Evolutionary conservation across 2,113 vertebrate genomes (phyloP).

Genomic region (Corythornis cristatus): DNA sequence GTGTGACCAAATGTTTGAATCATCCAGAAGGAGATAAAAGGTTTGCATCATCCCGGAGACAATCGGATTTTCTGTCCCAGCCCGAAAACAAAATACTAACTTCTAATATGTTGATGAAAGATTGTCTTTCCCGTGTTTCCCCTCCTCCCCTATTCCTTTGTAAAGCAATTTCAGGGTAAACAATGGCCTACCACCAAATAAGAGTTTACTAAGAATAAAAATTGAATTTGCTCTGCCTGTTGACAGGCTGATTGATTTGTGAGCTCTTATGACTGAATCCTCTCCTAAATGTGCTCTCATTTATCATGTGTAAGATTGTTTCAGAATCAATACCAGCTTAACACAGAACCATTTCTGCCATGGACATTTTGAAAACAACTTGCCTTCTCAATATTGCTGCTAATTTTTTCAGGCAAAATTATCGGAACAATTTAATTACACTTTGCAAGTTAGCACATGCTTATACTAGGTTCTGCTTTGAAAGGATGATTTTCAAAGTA

Average conservation of each 20-base stretch:
- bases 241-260: constrained; percentile 99
- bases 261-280: constrained; percentile 92
- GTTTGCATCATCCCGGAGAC: neutral
- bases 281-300: constrained; percentile 90
- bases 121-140: constrained; percentile 40
- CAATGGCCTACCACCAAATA: constrained; percentile 79
- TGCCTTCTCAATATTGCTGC: constrained; percentile 82
- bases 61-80: neutral
- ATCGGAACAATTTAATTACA: constrained; percentile 87
- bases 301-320: constrained; percentile 93
- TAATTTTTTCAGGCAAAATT: constrained; percentile 90
- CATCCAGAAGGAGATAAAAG: neutral
- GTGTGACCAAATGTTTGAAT: neutral
- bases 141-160: constrained; percentile 15
- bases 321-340: constrained; percentile 94
- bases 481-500: constrained; percentile 61
- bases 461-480: constrained; percentile 14
- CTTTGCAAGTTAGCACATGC: constrained; percentile 69
- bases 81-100: neutral
- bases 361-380: constrained; percentile 82
- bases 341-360: constrained; percentile 84
- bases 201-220: constrained; percentile 96
- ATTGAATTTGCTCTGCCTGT: constrained; percentile 95
- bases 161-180: constrained; percentile 77
- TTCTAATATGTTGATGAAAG: constrained; percentile 63